Percentiles rank a stretch among this genome's conserved stretches.
phyloP scores from a whole-genome alignment of 2,113 vertebrate genomes.

The Anas platyrhynchos region DNA sequence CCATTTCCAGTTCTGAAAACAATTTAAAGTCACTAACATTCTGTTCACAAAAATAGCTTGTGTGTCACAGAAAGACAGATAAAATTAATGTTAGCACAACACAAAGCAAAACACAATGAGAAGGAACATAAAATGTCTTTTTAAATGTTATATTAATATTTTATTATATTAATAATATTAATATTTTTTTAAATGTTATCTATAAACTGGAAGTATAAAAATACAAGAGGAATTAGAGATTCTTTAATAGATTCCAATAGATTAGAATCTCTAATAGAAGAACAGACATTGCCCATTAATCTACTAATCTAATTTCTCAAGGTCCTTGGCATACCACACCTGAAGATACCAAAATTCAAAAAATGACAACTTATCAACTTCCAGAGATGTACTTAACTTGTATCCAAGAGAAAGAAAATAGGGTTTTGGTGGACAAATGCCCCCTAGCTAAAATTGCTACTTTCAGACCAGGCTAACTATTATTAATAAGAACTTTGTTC shows the following conservation, averaged over 20 bases:
- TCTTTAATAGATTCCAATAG: too few relatives aligned
- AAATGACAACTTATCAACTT: not conserved
- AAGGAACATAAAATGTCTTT: not conserved
- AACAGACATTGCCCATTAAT: not conserved
- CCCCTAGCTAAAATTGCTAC: not conserved
- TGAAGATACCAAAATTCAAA: not conserved
- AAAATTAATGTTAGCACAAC: not conserved
- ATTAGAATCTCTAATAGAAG: too few relatives aligned
- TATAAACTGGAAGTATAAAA: not conserved
- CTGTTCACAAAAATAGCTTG: not conserved
- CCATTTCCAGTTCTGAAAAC: not conserved
- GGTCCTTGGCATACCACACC: not conserved
- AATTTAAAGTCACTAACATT: not conserved
- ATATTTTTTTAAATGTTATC: not conserved
- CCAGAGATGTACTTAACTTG: not conserved
- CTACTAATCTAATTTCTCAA: not conserved
- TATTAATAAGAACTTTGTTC: not conserved
- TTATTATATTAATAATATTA: too few relatives aligned
- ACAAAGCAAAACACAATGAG: not conserved
- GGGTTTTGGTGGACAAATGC: accelerated
- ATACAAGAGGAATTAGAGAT: not conserved
- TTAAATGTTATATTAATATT: not conserved
- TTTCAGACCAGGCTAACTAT: not conserved
- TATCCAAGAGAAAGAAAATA: not conserved
- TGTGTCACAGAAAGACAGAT: not conserved